Evolutionary conservation across 2,888 invertebrate genomes (phyloP), one percentile per base, ranked within the genome.

Genomic region (Caenorhabditis becei): DNA sequence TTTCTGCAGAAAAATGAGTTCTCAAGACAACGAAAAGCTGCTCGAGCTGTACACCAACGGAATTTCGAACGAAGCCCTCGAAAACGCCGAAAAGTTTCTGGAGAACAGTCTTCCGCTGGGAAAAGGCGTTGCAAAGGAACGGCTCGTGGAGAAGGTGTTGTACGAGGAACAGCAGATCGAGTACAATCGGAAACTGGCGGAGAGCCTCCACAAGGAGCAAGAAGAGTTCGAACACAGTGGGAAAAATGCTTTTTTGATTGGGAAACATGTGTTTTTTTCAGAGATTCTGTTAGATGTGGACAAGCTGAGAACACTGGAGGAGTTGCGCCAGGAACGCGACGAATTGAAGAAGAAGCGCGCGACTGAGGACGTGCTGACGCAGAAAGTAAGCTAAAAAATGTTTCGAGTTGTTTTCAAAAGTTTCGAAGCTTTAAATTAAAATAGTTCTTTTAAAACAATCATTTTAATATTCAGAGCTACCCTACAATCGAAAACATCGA

Each of bases 81-180:
- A 59, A 51, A 49, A 74, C 23, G 66, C 24, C 59, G 66, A 58
- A 20, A 23, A 58, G 16, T 74, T 59, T 16, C 74, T 74, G 18
- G 74, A 74, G n/a, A 58, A 37, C 14, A 44, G 35, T 37, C 28
- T 32, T 14, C 24, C 51, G 7, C 18, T n/a, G 20, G 65, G 23
- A 23, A 49, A 16, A 26, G 49, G 26, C 7, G 28, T 37, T 3
- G 20, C 35, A 11, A 59, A 53, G 28, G 74, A 74, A 16, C 58
- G 26, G 28, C 37, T 66, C 10, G 53, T 74, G 11, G 35, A 58
- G 8, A 49, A 74, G 49, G 59, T 66, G n/a, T 44, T 74, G 7
- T 14, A 24, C 11, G 66, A 51, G 26, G 74, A 74, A 53, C 65
- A 74, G 20, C 35, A 66, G 51, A n/a, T 59, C 26, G 74, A 74